phyloP scores from a whole-genome alignment of 2,888 invertebrate species.

The Dryobotodes eremita region DNA sequence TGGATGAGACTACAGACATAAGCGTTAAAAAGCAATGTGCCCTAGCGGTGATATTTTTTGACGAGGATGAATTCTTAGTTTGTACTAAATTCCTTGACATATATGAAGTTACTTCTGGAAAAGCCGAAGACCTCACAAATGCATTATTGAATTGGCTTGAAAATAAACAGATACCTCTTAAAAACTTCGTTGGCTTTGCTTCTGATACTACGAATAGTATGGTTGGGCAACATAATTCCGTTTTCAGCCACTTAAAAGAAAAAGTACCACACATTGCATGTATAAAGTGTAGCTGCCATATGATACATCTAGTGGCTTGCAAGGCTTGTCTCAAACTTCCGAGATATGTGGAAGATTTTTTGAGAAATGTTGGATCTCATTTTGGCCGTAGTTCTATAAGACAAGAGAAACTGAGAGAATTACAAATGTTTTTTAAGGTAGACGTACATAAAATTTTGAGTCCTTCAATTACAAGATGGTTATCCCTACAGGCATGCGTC shows the following conservation, averaged over 20 bases:
- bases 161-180: neutral
- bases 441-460: constrained; percentile 2
- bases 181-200: constrained; percentile 2
- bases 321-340: neutral
- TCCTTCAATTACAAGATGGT: neutral
- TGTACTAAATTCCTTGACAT: neutral
- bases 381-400: neutral
- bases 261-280: neutral
- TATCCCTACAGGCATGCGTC: constrained; percentile 10
- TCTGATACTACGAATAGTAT: constrained; percentile 12
- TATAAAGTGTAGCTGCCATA: neutral
- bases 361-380: constrained; percentile 1
- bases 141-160: no score
- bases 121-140: constrained; percentile 1
- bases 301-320: neutral
- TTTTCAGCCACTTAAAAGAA: neutral
- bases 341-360: neutral
- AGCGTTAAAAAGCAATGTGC: neutral
- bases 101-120: neutral
- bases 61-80: no score
- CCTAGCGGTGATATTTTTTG: no score
- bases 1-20: neutral
- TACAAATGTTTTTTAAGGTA: neutral
- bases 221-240: constrained; percentile 4
- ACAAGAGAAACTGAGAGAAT: neutral